A percentile compares a stretch with the other conserved stretches of the same genome.
Evolutionary conservation across 2,797 vertebrate species (phyloP).

Genomic region (Neomorphus geoffroyi): DNA sequence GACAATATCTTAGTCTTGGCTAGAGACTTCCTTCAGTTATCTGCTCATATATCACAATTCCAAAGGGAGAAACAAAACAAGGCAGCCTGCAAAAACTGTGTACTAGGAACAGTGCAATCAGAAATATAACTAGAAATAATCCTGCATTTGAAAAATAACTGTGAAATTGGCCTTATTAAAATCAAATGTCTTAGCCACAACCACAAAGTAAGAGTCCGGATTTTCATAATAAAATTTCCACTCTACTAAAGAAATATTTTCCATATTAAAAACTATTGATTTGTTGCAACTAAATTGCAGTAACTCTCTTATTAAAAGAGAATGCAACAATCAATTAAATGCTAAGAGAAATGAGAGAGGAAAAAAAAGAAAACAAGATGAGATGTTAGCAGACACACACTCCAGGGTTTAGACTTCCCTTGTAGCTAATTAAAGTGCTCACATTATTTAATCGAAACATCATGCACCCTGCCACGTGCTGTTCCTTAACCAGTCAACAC

Average conservation of each 20-base stretch:
- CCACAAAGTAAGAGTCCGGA: neutral
- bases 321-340: neutral
- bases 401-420: neutral
- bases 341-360: neutral
- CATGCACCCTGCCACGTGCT: neutral
- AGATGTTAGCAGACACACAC: neutral
- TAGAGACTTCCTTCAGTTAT: neutral
- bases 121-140: conserved; percentile 5
- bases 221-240: neutral
- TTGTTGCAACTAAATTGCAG: neutral
- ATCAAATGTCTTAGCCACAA: neutral
- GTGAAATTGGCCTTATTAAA: neutral
- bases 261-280: neutral
- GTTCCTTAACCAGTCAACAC: neutral
- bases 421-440: neutral
- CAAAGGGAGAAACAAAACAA: neutral
- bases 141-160: neutral
- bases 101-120: neutral
- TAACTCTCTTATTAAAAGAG: neutral
- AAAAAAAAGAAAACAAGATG: neutral
- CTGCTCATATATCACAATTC: neutral
- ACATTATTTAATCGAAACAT: conserved; percentile 9
- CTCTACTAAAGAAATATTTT: neutral
- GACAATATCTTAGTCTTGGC: neutral
- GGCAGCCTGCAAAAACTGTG: neutral